Percentiles rank a stretch among this genome's conserved stretches.
Evolutionary conservation across 2,113 vertebrate genomes (phyloP).

Genomic region (Xenopus tropicalis): DNA sequence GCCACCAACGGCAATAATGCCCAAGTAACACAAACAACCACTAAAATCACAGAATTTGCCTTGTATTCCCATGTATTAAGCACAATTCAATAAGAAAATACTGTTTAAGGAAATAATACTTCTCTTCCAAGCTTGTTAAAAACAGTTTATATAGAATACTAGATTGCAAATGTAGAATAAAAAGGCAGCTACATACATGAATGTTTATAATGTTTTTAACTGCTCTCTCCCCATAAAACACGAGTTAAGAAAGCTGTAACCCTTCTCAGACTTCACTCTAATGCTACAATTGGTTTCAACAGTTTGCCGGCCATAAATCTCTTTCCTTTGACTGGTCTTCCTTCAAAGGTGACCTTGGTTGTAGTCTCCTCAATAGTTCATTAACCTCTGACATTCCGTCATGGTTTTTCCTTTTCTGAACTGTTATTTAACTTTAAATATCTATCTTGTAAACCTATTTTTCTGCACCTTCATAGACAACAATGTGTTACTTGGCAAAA

Average conservation of each 20-base stretch:
- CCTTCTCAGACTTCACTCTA: neutral
- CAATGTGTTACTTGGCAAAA: too few relatives aligned
- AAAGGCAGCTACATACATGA: too few relatives aligned
- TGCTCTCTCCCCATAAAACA: neutral
- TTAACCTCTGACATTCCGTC: constrained; percentile 21
- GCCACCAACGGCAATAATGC: too few relatives aligned
- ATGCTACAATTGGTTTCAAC: constrained; percentile 39
- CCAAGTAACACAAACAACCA: too few relatives aligned
- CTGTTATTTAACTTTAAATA: constrained; percentile 34
- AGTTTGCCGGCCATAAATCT: constrained; percentile 45
- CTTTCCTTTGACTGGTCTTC: constrained; percentile 9
- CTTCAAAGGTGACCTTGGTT: constrained; percentile 27
- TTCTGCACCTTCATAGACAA: too few relatives aligned
- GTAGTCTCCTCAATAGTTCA: constrained; percentile 36
- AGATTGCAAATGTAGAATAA: too few relatives aligned
- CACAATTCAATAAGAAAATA: too few relatives aligned
- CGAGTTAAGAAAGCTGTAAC: neutral
- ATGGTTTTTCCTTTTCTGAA: constrained; percentile 30
- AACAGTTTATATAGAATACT: too few relatives aligned
- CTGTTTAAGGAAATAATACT: too few relatives aligned
- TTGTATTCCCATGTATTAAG: too few relatives aligned
- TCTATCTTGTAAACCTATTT: constrained; percentile 4
- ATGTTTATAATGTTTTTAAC: neutral
- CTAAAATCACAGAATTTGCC: too few relatives aligned
- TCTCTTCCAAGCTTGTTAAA: too few relatives aligned